Conservation (phyloP, 2,888 invertebrate species). For the Eustalomyia histrio region DNA sequence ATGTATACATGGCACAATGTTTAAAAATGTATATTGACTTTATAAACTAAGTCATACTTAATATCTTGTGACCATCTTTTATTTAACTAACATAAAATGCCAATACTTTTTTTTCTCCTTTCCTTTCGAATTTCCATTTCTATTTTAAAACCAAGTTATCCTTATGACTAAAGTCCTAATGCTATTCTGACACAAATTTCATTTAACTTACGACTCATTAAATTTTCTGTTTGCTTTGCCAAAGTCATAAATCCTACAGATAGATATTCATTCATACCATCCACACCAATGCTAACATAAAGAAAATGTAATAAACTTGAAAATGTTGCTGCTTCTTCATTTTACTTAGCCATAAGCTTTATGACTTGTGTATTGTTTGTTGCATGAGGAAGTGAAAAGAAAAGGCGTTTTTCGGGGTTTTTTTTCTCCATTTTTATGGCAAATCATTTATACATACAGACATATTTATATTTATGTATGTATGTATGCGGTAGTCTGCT, state of each 20-base stretch:
- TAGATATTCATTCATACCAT: conserved; percentile 20
- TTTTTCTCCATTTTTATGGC: conserved; percentile 11
- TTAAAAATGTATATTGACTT: neutral
- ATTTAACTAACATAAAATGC: conserved; percentile 36
- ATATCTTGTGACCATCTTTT: conserved; percentile 13
- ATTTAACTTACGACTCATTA: conserved; percentile 69
- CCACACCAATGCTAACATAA: conserved; percentile 1
- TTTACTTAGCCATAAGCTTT: conserved; percentile 20
- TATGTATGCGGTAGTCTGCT: conserved; percentile 3
- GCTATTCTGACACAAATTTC: conserved; percentile 62
- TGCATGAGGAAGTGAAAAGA: neutral
- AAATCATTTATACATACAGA: conserved; percentile 23
- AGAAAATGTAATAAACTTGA: conserved; percentile 47
- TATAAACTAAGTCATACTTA: conserved; percentile 1
- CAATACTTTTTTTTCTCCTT: conserved; percentile 12
- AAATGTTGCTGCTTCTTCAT: conserved; percentile 41
- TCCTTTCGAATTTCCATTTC: conserved; percentile 4
- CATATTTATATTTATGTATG: neutral
- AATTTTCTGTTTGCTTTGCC: conserved; percentile 66
- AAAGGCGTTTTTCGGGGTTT: neutral
- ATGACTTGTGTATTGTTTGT: conserved; percentile 24
- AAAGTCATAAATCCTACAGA: conserved; percentile 65
- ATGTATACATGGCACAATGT: neutral
- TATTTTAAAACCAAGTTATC: conserved; percentile 16
- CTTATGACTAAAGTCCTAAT: neutral